These are phyloP conservation scores for Mya arenaria DNA, from an alignment of 1,140 invertebrate genomes.

Conservation along the genomic window DNA sequence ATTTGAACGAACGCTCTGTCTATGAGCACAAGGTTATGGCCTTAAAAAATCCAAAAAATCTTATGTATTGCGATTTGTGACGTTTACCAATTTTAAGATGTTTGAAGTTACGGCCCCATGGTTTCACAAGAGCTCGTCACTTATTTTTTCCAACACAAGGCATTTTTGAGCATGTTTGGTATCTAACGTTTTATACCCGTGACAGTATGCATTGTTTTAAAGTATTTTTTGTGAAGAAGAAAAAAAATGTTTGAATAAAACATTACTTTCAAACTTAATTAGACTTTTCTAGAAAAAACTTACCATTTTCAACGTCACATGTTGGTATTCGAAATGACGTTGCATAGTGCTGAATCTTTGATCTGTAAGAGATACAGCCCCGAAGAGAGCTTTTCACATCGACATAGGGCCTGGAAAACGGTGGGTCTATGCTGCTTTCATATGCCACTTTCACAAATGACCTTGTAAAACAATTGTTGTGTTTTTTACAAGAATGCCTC, in stretches of 20 bases:
- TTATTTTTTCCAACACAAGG: background rate
- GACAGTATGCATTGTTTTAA: background rate
- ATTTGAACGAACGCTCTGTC: too few relatives aligned
- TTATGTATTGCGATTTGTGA: too few relatives aligned
- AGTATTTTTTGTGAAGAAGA: background rate
- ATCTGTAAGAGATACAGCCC: slow-evolving; percentile 16
- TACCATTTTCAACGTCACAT: slow-evolving; percentile 42
- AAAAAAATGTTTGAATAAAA: background rate
- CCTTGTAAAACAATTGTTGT: slow-evolving; percentile 34
- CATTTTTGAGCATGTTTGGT: background rate
- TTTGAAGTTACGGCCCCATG: too few relatives aligned
- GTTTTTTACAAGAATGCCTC: slow-evolving; percentile 34
- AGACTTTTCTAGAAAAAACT: background rate
- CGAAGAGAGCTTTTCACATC: background rate
- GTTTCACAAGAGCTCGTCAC: background rate
- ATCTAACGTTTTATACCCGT: background rate
- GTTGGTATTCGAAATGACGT: slow-evolving; percentile 33
- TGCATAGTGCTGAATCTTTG: background rate
- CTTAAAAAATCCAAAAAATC: too few relatives aligned
- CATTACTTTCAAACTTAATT: background rate
- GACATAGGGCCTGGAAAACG: slow-evolving; percentile 38
- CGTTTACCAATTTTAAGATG: background rate
- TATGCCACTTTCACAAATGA: slow-evolving; percentile 31
- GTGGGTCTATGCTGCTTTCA: background rate
- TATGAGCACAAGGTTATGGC: too few relatives aligned